Evolutionary conservation across 1,140 invertebrate species (phyloP).

Genomic region (Cataglyphis hispanica): DNA sequence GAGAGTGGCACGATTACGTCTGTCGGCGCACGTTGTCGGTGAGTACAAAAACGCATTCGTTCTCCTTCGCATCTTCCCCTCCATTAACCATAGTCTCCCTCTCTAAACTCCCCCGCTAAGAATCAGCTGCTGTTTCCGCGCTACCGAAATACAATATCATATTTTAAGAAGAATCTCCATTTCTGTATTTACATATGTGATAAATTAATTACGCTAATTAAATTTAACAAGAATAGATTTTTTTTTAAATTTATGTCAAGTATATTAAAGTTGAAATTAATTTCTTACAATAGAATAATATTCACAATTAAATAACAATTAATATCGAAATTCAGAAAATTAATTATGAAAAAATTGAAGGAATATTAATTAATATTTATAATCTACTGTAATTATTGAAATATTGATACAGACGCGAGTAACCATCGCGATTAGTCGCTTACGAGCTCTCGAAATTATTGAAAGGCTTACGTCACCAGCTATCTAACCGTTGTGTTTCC

Average conservation of each 20-base stretch:
- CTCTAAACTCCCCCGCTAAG: constrained; percentile 55
- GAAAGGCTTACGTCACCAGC: constrained; percentile 31
- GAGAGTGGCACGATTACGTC: constrained; percentile 82
- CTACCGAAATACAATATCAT: neutral
- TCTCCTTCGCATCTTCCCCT: constrained; percentile 31
- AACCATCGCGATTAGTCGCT: neutral
- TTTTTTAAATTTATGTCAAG: neutral
- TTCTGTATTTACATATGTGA: neutral
- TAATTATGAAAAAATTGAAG: neutral
- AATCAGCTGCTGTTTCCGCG: constrained; percentile 9
- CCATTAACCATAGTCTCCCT: neutral
- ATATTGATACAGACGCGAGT: neutral
- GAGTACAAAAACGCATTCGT: constrained; percentile 73
- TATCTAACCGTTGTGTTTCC: constrained; percentile 19
- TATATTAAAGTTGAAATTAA: too few relatives aligned
- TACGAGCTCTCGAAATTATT: neutral
- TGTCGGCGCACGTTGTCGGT: constrained; percentile 77
- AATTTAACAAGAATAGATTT: neutral
- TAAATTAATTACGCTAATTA: neutral
- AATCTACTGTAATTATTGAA: neutral
- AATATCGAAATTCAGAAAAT: neutral
- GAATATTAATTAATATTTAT: neutral
- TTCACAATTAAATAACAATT: neutral
- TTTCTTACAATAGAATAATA: too few relatives aligned
- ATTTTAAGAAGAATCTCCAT: neutral